Evolutionary conservation across 2,113 vertebrate genomes (phyloP), one percentile per base, ranked within the genome.

Genomic region (Rhinoptilus africanus): DNA sequence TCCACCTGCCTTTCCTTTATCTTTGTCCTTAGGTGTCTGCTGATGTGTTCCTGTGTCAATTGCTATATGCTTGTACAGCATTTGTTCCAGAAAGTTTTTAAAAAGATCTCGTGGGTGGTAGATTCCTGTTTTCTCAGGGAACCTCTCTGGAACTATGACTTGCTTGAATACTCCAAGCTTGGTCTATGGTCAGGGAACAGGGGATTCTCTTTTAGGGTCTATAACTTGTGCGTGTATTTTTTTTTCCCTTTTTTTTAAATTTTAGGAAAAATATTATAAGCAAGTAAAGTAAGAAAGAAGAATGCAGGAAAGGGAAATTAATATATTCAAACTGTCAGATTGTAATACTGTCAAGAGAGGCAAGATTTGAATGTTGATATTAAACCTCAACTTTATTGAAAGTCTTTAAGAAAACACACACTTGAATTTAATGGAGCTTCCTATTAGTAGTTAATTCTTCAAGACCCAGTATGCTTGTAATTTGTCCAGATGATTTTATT

Each of bases 381-480:
- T 91, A 76, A 89, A 92, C 91, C 48, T 62, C 45, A 50, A 71
- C 57, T 93, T 97, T 79, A 95, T 57, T 91, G 77, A 85, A 91
- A 72, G 48, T 92, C 79, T 57, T 56, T 56, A 43, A 45, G 43
- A 74, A 71, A 88, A 93, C 89, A 20, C 89, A 20, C 69, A 71
- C 50, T 77, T 85, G 74, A 72, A 41, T 92, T 96, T 96, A 88
- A 76, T 85, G 77, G 3, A 35, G 60, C 81, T 89, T 94, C 59
- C 50, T 74, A 71, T 95, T 97, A 87, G 51, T 77, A 84, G 91
- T 92, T 96, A 95, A 89, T 97, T 96, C 95, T 96, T 97, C 84
- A 97, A 96, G 83, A 45, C 76, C 77, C 75, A 48, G 34, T 81
- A 35, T 73, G 54, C 28, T 89, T 96, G 77, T 97, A 97, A 98